These are phyloP conservation scores for Argyrosomus regius DNA, from an alignment of 2,797 vertebrate genomes.

Conservation along the genomic window DNA sequence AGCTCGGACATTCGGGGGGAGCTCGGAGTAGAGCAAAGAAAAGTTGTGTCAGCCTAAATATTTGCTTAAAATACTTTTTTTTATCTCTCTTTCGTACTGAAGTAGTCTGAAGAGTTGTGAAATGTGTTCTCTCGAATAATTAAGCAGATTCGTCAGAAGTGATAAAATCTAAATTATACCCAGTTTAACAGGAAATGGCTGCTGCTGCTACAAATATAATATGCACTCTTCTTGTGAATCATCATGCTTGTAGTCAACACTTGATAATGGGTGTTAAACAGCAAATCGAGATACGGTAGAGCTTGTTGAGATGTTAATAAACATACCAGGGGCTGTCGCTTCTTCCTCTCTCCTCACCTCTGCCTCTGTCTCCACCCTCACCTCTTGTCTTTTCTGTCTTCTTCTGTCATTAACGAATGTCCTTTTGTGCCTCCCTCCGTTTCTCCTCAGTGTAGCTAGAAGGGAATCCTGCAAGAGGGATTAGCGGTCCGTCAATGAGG, in stretches of 20 bases:
- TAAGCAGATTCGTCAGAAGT: not conserved
- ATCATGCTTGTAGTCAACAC: not conserved
- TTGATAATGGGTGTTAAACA: not conserved
- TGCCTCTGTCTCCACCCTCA: slow-evolving; percentile 35
- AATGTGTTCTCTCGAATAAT: too few species aligned
- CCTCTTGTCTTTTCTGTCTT: not conserved
- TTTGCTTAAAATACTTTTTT: not conserved
- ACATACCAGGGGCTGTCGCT: slow-evolving; percentile 1
- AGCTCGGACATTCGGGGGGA: too few species aligned
- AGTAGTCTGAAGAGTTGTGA: not conserved
- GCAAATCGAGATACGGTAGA: not conserved
- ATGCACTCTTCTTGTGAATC: not conserved
- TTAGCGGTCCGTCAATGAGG: slow-evolving; percentile 99
- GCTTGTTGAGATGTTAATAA: not conserved
- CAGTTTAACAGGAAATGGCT: not conserved
- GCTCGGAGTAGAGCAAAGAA: too few species aligned
- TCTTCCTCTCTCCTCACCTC: slow-evolving; percentile 20
- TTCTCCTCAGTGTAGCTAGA: slow-evolving; percentile 88
- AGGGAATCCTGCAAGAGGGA: slow-evolving; percentile 93
- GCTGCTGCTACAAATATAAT: not conserved
- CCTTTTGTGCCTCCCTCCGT: not conserved
- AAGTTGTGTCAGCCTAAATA: too few species aligned
- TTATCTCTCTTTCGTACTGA: not conserved
- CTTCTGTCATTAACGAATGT: not conserved
- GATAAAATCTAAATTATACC: not conserved